Evolutionary conservation across 2,888 invertebrate genomes (phyloP).

Genomic region (Nemotelus pantherinus): DNA sequence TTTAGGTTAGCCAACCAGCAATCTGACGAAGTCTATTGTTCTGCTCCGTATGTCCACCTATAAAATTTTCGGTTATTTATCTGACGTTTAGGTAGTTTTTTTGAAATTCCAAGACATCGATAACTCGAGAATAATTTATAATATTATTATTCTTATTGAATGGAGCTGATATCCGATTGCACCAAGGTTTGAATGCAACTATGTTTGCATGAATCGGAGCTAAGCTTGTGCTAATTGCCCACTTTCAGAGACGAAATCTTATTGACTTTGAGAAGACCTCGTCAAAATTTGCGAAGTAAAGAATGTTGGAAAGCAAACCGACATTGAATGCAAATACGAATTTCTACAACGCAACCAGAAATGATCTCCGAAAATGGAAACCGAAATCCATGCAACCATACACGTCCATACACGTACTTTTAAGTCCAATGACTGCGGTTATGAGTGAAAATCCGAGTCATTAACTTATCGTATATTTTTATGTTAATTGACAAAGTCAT

Average conservation of each 20-base stretch:
- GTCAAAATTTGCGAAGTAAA: too few species aligned
- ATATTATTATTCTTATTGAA: too few species aligned
- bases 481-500: slow-evolving; percentile 8
- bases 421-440: not conserved
- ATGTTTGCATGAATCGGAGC: not conserved
- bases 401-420: too few species aligned
- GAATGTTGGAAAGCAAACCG: too few species aligned
- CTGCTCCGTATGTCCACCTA: not conserved
- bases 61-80: not conserved
- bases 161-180: not conserved
- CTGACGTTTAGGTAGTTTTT: not conserved
- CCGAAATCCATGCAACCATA: too few species aligned
- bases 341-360: too few species aligned
- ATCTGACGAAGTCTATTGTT: slow-evolving; percentile 6
- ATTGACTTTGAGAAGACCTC: too few species aligned
- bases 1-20: not conserved
- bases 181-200: not conserved
- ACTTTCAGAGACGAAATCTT: not conserved
- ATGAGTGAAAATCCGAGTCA: slow-evolving; percentile 4
- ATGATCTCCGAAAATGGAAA: too few species aligned
- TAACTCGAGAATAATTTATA: too few species aligned
- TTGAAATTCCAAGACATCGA: not conserved
- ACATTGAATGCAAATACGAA: too few species aligned
- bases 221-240: not conserved
- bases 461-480: not conserved